phyloP scores from a whole-genome alignment of 2,888 invertebrate genomes.

The Cinara cedri region DNA sequence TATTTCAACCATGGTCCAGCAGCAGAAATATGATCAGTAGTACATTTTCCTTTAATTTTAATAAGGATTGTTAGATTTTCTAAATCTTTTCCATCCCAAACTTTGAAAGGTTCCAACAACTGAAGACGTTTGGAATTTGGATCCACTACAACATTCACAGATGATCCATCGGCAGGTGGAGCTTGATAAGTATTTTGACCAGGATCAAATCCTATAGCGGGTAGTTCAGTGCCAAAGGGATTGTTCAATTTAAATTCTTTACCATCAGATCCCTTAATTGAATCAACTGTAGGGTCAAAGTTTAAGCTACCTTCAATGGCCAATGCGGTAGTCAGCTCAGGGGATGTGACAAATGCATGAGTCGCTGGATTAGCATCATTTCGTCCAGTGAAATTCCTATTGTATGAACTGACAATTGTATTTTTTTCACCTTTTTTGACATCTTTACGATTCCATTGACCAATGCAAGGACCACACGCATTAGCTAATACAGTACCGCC shows the following conservation, averaged over 20 bases:
- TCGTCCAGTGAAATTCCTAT: no score
- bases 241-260: slow-evolving; percentile 70
- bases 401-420: no score
- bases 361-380: no score
- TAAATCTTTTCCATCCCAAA: slow-evolving; percentile 95
- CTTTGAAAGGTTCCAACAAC: slow-evolving; percentile 84
- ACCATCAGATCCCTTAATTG: slow-evolving; percentile 74
- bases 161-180: no score
- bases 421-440: no score
- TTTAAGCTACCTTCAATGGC: slow-evolving; percentile 87
- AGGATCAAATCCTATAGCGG: slow-evolving; percentile 92
- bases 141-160: slow-evolving; percentile 78
- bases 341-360: no score
- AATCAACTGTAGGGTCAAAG: slow-evolving; percentile 91
- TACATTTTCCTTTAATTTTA: no score
- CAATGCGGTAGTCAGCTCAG: slow-evolving; percentile 94
- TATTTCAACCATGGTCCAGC: slow-evolving; percentile 99
- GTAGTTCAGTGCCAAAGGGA: slow-evolving; percentile 91
- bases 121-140: slow-evolving; percentile 90
- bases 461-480: slow-evolving; percentile 99
- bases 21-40: slow-evolving; percentile 98
- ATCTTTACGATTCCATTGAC: no score
- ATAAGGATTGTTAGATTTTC: slow-evolving; percentile 88
- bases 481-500: slow-evolving; percentile 97
- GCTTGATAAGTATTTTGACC: slow-evolving; percentile 94